Evolutionary conservation across 2,113 vertebrate genomes (phyloP).

Genomic region (Cynopterus brachyotis): DNA sequence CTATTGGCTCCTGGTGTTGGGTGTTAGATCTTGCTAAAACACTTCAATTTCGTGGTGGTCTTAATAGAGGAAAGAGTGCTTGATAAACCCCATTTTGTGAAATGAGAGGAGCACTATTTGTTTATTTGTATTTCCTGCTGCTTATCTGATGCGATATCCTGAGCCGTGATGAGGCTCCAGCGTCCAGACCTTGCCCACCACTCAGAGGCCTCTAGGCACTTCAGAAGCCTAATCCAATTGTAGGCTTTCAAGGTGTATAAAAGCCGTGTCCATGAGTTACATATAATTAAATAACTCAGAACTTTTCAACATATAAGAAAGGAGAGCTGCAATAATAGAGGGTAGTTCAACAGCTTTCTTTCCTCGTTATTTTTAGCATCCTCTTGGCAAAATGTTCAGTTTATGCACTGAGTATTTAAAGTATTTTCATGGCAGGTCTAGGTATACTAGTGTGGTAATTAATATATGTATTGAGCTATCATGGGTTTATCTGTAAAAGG

Average conservation of each 20-base stretch:
- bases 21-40: neutral
- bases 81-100: neutral
- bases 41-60: neutral
- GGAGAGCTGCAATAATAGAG: neutral
- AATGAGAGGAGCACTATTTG: neutral
- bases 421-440: neutral
- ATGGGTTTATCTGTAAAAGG: neutral
- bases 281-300: neutral
- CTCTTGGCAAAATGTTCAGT: neutral
- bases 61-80: neutral
- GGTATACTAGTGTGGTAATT: neutral
- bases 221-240: accelerated
- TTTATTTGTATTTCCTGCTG: neutral
- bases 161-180: neutral
- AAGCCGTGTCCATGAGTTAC: neutral
- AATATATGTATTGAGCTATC: neutral
- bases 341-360: neutral
- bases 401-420: neutral
- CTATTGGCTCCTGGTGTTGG: neutral
- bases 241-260: neutral
- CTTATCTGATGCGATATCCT: neutral
- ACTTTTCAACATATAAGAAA: neutral
- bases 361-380: neutral
- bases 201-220: neutral
- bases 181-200: neutral